Conservation (phyloP, 2,797 vertebrate species). For the Aulostomus chinensis region DNA sequence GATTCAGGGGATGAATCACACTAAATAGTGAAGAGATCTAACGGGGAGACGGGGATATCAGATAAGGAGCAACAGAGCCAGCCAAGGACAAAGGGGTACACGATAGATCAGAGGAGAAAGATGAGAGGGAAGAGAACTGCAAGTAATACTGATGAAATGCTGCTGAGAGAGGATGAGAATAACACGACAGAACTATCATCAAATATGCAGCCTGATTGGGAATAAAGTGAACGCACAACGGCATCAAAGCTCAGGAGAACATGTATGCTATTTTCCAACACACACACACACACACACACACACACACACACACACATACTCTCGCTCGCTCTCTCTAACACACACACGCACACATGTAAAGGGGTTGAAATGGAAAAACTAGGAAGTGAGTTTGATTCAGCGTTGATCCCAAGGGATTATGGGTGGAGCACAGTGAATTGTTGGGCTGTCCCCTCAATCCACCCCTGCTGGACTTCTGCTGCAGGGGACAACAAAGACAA, state of each 20-base stretch:
- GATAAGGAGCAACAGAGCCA: slow-evolving; percentile 40
- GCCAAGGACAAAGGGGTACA: slow-evolving; percentile 41
- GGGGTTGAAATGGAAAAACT: slow-evolving; percentile 44
- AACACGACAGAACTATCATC: slow-evolving; percentile 25
- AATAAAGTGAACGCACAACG: slow-evolving; percentile 51
- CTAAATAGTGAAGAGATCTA: slow-evolving; percentile 18
- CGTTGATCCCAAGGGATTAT: slow-evolving; percentile 73
- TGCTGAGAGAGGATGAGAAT: slow-evolving; percentile 29
- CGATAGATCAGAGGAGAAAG: slow-evolving; percentile 29
- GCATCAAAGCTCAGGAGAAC: slow-evolving; percentile 50
- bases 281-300: slow-evolving; percentile 4
- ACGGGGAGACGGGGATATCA: slow-evolving; percentile 26
- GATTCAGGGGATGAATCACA: slow-evolving; percentile 26
- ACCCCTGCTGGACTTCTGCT: slow-evolving; percentile 25
- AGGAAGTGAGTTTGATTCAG: slow-evolving; percentile 67
- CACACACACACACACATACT: background rate
- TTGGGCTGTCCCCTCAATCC: slow-evolving; percentile 58
- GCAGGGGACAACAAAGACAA: slow-evolving; percentile 28
- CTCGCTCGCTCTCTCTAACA: too few species aligned
- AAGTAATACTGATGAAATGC: slow-evolving; percentile 46
- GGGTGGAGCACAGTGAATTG: slow-evolving; percentile 63
- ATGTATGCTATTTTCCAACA: slow-evolving; percentile 3
- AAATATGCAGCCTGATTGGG: slow-evolving; percentile 30
- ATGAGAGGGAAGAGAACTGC: slow-evolving; percentile 32
- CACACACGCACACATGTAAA: slow-evolving; percentile 8